These are phyloP conservation scores for Zonotrichia albicollis DNA, from an alignment of 2,797 vertebrate species.

Conservation along the genomic window DNA sequence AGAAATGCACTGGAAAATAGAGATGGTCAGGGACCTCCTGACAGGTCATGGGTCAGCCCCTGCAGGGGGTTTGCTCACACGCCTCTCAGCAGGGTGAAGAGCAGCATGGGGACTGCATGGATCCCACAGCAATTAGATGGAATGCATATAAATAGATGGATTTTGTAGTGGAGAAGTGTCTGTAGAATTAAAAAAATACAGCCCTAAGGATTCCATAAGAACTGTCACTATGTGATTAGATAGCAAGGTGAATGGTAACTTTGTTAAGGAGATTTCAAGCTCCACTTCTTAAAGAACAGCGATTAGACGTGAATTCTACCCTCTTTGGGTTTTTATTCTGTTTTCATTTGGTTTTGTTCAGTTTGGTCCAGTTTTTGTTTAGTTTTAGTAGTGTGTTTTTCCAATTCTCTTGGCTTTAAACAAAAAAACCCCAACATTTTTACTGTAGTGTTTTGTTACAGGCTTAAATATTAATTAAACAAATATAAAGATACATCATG, in stretches of 20 bases:
- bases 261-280: background rate
- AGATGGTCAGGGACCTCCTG: background rate
- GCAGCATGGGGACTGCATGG: background rate
- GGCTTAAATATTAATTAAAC: background rate
- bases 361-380: background rate
- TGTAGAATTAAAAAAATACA: background rate
- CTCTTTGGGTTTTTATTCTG: background rate
- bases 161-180: background rate
- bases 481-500: background rate
- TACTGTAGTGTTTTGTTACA: background rate
- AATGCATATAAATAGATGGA: background rate
- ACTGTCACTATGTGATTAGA: background rate
- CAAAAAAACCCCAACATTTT: background rate
- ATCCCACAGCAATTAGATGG: background rate
- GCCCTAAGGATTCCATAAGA: background rate
- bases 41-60: background rate
- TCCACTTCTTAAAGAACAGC: background rate
- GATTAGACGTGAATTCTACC: background rate
- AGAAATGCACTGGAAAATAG: background rate
- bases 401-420: background rate
- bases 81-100: too few relatives aligned
- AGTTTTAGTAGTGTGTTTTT: background rate
- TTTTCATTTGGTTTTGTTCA: background rate
- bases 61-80: rapidly evolving
- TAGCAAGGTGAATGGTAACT: background rate